Evolutionary conservation across 2,888 invertebrate genomes (phyloP), one percentile per base, ranked within the genome.

Genomic region (Acronicta aceris): DNA sequence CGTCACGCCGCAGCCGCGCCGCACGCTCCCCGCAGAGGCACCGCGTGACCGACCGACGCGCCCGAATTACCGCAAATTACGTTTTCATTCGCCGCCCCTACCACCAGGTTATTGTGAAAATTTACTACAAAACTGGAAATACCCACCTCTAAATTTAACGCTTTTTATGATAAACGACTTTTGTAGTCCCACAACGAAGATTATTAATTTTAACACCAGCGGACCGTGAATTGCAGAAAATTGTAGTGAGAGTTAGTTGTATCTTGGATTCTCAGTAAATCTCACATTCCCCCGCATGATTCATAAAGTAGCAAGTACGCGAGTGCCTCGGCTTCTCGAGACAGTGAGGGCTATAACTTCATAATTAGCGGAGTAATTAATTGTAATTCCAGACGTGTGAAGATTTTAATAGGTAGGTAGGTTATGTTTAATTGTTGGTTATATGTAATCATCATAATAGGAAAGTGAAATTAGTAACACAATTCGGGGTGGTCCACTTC

Each of bases 31-130:
- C 64, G 74, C 78, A 76, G 68, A 74, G 71, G 71, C 69, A 71
- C 76, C 74, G 74, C 71, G 61, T 72, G 75, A 68, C 72, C 85
- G 71, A 78, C 78, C 78, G 75, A 72, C 84, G 83, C 86, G 83
- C 81, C 82, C 82, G 85, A 85, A 88, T 87, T 84, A 89, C 92
- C 92, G 81, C 92, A 91, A 91, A 92, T 91, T 90, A 91, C 91
- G 90, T 89, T 89, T 90, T 88, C 89, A 90, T 89, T 86, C 87
- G 82, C 83, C 87, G 81, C 87, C 80, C 76, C 69, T 59, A 76
- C 76, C 76, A 51, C 65, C 57, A 63, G 59, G 78, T 81, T 80
- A 79, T 81, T 84, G 78, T 83, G 80, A 81, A 84, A 82, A 82
- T 82, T 81, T 78, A 76, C 81, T 78, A 76, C 78, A 75, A 76